Evolutionary conservation across 2,797 vertebrate species (phyloP).

Genomic region (Agapornis canus): DNA sequence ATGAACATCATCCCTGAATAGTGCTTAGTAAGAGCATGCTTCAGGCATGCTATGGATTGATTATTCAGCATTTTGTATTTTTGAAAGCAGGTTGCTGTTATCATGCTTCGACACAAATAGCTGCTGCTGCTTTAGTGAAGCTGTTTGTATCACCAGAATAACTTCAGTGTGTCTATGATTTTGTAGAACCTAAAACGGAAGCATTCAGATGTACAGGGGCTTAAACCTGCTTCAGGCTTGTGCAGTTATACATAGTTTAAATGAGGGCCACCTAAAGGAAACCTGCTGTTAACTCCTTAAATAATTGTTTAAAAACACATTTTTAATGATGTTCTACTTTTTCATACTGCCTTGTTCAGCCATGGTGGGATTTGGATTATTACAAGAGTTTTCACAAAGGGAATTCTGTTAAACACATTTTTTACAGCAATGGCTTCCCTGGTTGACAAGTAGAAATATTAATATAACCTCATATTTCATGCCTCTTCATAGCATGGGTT

Average conservation of each 20-base stretch:
- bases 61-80: not conserved
- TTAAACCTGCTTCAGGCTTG: not conserved
- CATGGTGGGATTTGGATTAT: not conserved
- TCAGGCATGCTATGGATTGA: not conserved
- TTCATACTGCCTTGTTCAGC: not conserved
- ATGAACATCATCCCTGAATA: not conserved
- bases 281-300: not conserved
- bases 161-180: not conserved
- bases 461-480: not conserved
- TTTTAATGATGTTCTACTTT: not conserved
- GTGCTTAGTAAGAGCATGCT: not conserved
- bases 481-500: not conserved
- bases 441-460: not conserved
- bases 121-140: not conserved
- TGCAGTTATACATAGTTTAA: not conserved
- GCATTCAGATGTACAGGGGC: not conserved
- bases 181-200: not conserved
- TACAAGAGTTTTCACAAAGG: not conserved
- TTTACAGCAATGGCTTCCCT: not conserved
- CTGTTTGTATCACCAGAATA: not conserved
- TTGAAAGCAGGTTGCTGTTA: not conserved
- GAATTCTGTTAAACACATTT: not conserved
- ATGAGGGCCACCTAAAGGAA: not conserved
- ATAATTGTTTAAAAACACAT: fast-evolving
- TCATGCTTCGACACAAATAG: not conserved